Conservation (phyloP, 2,888 invertebrate species). For the Caenorhabditis sulstoni region DNA sequence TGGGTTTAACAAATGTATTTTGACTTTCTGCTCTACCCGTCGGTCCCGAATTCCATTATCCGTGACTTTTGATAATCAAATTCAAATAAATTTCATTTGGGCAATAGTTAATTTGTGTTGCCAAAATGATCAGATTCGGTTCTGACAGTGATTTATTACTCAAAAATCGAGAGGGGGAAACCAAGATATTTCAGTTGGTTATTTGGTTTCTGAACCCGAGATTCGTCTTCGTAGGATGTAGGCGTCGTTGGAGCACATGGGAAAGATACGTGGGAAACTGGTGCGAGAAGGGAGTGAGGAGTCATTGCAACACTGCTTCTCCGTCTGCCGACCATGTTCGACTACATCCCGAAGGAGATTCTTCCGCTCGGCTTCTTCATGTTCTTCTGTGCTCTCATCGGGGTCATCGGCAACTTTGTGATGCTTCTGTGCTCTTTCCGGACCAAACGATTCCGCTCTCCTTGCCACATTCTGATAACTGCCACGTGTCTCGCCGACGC, state of each 20-base stretch:
- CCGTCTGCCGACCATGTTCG: constrained; percentile 39
- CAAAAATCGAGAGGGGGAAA: constrained; percentile 10
- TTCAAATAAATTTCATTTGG: not conserved
- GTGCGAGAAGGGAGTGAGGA: too few species aligned
- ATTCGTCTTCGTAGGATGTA: constrained; percentile 15
- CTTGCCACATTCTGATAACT: constrained; percentile 60
- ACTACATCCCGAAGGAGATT: constrained; percentile 50
- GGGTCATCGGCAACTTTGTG: constrained; percentile 56
- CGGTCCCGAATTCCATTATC: too few species aligned
- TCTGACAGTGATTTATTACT: constrained; percentile 8
- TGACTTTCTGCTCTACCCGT: not conserved
- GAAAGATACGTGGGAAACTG: not conserved
- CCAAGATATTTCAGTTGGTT: not conserved
- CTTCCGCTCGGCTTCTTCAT: constrained; percentile 63
- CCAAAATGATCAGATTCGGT: constrained; percentile 14
- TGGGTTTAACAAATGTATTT: constrained; percentile 26
- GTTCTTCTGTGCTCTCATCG: constrained; percentile 48
- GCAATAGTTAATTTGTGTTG: not conserved
- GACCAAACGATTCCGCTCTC: constrained; percentile 54
- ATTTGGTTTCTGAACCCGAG: constrained; percentile 42
- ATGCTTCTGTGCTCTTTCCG: constrained; percentile 47
- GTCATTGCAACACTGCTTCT: constrained; percentile 4
- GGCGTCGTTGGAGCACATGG: constrained; percentile 37
- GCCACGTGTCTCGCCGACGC: constrained; percentile 58
- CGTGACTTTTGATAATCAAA: constrained; percentile 24